phyloP scores from a whole-genome alignment of 2,888 invertebrate genomes.

The Phlogophora meticulosa region DNA sequence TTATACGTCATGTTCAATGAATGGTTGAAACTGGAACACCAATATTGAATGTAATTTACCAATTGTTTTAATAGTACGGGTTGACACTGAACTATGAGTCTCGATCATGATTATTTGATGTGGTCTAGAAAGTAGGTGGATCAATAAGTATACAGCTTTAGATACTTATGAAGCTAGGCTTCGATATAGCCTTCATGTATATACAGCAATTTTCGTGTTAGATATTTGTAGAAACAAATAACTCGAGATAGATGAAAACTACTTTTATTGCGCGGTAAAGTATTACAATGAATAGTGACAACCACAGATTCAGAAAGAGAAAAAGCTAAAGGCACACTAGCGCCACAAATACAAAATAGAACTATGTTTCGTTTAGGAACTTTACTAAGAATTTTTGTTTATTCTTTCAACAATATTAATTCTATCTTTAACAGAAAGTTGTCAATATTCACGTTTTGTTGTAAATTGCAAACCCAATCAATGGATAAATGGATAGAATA shows the following conservation, averaged over 20 bases:
- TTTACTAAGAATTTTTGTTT: too few relatives aligned
- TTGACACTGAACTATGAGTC: conserved; percentile 19
- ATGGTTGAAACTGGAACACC: conserved; percentile 50
- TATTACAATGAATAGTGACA: too few relatives aligned
- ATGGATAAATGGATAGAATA: background rate
- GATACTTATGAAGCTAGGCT: conserved; percentile 18
- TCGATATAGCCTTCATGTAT: conserved; percentile 10
- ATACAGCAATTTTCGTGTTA: background rate
- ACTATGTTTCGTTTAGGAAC: too few relatives aligned
- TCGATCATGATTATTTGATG: conserved; percentile 36
- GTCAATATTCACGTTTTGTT: background rate
- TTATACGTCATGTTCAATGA: conserved; percentile 44
- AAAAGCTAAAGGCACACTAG: too few relatives aligned
- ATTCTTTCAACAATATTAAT: too few relatives aligned
- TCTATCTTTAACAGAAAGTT: background rate
- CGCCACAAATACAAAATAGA: too few relatives aligned
- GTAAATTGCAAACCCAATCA: background rate
- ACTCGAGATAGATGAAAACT: too few relatives aligned
- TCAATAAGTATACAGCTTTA: conserved; percentile 21
- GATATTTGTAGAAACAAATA: too few relatives aligned
- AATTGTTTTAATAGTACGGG: conserved; percentile 40
- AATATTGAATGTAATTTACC: conserved; percentile 39
- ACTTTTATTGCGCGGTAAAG: too few relatives aligned
- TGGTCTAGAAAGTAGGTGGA: conserved; percentile 19
- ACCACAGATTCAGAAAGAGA: too few relatives aligned